Percentiles rank a stretch among this genome's conserved stretches.
These are phyloP conservation scores for Exaiptasia diaphana DNA, from an alignment of 64 coral and sea anemone species.

Conservation along the genomic window DNA sequence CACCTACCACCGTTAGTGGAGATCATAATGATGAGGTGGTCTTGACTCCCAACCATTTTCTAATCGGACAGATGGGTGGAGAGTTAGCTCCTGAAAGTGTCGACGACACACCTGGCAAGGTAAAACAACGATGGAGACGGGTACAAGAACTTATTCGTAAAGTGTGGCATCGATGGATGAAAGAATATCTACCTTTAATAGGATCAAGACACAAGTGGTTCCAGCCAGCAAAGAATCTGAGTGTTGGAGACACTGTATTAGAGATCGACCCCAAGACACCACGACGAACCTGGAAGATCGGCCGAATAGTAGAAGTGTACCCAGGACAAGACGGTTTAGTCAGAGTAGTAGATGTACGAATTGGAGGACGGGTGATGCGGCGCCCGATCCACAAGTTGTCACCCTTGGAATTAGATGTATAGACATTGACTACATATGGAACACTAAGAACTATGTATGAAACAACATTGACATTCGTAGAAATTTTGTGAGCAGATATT, in stretches of 20 bases:
- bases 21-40: constrained; percentile 22
- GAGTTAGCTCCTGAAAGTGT: constrained; percentile 43
- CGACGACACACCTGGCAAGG: not conserved
- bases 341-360: constrained; percentile 42
- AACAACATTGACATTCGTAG: not conserved
- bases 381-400: constrained; percentile 41
- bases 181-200: constrained; percentile 16
- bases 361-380: constrained; percentile 8
- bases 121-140: constrained; percentile 25
- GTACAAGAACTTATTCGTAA: constrained; percentile 28
- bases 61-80: constrained; percentile 57
- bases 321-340: constrained; percentile 52
- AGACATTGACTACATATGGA: not conserved
- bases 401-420: constrained; percentile 35
- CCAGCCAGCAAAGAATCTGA: constrained; percentile 4
- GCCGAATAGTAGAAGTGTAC: constrained; percentile 19
- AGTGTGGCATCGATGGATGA: constrained; percentile 27
- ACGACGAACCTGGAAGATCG: constrained; percentile 49
- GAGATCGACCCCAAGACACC: constrained; percentile 38
- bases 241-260: constrained; percentile 35
- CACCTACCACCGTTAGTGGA: constrained; percentile 12
- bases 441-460: not conserved
- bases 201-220: constrained; percentile 54
- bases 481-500: not conserved
- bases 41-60: constrained; percentile 49